Percentiles rank a stretch among this genome's conserved stretches.
These are phyloP conservation scores for Streblospio benedicti DNA, from an alignment of 1,140 invertebrate genomes.

Conservation along the genomic window DNA sequence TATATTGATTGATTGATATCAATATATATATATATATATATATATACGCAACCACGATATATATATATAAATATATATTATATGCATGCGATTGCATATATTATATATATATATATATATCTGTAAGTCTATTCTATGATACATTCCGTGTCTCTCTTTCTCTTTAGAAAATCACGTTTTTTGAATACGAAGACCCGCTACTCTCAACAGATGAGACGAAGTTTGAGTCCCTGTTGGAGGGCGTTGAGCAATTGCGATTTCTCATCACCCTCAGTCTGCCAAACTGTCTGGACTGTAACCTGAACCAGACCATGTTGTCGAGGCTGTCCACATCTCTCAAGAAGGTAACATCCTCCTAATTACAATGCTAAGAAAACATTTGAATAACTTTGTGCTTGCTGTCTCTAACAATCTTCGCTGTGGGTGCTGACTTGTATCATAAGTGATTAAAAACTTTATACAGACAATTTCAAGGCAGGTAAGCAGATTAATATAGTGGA, in stretches of 20 bases:
- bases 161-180: conserved; percentile 31
- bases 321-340: no score
- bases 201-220: conserved; percentile 23
- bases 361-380: no score
- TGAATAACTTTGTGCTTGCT: no score
- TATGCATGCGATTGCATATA: neutral
- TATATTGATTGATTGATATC: neutral
- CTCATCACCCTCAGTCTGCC: conserved; percentile 31
- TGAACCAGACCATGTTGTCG: neutral
- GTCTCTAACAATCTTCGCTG: no score
- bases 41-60: neutral
- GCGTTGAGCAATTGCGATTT: conserved; percentile 22
- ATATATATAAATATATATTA: neutral
- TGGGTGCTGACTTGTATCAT: no score
- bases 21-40: neutral
- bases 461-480: no score
- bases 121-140: no score
- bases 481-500: no score
- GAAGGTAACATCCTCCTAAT: no score
- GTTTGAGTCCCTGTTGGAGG: conserved; percentile 24
- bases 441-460: no score
- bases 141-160: neutral
- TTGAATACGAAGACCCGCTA: conserved; percentile 29
- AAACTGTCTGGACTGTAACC: conserved; percentile 27
- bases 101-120: no score